Evolutionary conservation across 2,113 vertebrate species (phyloP), one percentile per base, ranked within the genome.

Genomic region (Aleadryas rufinucha): DNA sequence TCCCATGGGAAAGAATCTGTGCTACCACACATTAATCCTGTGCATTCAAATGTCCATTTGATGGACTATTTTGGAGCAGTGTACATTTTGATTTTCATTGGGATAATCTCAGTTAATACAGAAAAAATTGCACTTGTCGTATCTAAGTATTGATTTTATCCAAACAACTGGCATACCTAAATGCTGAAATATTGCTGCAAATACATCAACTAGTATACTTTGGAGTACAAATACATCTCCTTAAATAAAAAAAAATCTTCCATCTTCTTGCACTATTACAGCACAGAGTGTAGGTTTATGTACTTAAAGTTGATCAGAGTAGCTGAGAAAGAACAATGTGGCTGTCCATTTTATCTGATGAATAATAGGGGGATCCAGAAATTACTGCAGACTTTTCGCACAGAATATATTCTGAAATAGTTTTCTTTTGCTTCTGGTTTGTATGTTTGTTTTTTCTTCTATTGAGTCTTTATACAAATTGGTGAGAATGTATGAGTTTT

Each of bases 171-270:
- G 42, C 23, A 37, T 57, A 61, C 10, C 2, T 37, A 92, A 78
- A 45, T 64, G 45, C 16, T 76, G 53, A 17, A 47, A 49, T 87
- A 75, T 65, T 72, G 11, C 31, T 50, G 14, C 23, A 78, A 63
- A 35, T 64, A 59, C 39, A 50, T 42, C 30, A 89, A 59, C 16
- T 44, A 64, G 24, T 56, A 42, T 64, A 74, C 7, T 84, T 80
- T 65, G 30, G 53, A 50, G 27, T 52, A 61, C 37, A 89, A 91
- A 57, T 61, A 6, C 12, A 59, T 47, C 31, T 85, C 39, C 12
- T 50, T 44, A 82, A 75, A 75, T 24, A 82, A 88, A 70, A 86
- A 86, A n/a, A 81, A 31, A n/a, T 33, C 13, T 72, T 93, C 30
- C 15, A n/a, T 33, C 31, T 60, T 69, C n/a, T 49, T 69, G n/a